Conservation (phyloP, 2,888 invertebrate species). For the Eurytoma adleriae region DNA sequence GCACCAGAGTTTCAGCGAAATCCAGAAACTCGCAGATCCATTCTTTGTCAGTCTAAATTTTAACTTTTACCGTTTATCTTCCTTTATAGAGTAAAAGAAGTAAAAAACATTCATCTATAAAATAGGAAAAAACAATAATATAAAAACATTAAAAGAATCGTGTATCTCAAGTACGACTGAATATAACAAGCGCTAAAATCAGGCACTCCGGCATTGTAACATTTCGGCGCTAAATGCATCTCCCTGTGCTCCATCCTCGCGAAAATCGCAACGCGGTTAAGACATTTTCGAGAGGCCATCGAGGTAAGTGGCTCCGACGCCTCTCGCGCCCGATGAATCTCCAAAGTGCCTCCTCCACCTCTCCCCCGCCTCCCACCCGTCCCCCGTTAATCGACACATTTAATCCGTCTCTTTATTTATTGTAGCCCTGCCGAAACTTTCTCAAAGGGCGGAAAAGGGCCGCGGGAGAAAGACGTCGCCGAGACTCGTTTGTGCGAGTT, state of each 20-base stretch:
- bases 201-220: too few species aligned
- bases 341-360: slow-evolving; percentile 36
- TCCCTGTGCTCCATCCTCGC: neutral
- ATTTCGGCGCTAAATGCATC: slow-evolving; percentile 7
- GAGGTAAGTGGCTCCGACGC: slow-evolving; percentile 11
- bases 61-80: too few species aligned
- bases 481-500: neutral
- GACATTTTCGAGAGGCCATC: slow-evolving; percentile 46
- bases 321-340: neutral
- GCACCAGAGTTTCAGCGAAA: too few species aligned
- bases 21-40: too few species aligned
- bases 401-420: slow-evolving; percentile 51
- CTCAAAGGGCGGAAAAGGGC: slow-evolving; percentile 58
- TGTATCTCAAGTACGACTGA: too few species aligned
- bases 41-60: too few species aligned
- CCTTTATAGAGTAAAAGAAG: too few species aligned
- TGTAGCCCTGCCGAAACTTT: slow-evolving; percentile 11
- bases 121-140: too few species aligned
- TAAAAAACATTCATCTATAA: too few species aligned
- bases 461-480: neutral
- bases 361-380: slow-evolving; percentile 9
- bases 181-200: too few species aligned
- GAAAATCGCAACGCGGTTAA: slow-evolving; percentile 41
- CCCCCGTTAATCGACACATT: slow-evolving; percentile 48
- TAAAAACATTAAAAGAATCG: too few species aligned